These are phyloP conservation scores for Nettapus auritus DNA, from an alignment of 2,113 vertebrate species.

Conservation along the genomic window DNA sequence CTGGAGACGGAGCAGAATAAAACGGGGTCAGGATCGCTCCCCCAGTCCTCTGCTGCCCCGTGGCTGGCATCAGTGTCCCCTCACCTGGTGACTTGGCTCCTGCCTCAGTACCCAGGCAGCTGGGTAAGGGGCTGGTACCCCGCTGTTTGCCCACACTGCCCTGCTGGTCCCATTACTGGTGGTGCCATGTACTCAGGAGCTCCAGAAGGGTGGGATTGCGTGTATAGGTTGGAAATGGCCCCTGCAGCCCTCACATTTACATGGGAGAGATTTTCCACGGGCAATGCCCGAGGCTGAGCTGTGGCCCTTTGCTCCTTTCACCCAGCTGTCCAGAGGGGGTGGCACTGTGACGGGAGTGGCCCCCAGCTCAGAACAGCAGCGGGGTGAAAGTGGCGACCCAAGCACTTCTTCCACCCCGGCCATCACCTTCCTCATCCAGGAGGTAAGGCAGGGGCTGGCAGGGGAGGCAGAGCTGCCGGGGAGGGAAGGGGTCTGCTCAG, in stretches of 20 bases:
- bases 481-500: rapidly evolving
- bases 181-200: neutral
- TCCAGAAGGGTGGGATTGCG: neutral
- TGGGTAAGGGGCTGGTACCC: neutral
- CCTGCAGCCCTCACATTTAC: neutral
- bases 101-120: neutral
- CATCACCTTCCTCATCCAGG: slow-evolving; percentile 81
- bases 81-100: neutral
- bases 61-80: neutral
- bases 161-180: neutral
- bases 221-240: neutral
- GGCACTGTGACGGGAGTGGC: neutral
- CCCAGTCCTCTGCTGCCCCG: neutral
- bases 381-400: neutral
- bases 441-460: slow-evolving; percentile 75
- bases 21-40: neutral
- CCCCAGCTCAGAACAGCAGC: neutral
- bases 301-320: neutral
- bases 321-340: neutral
- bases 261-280: neutral
- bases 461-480: neutral
- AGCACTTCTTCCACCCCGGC: slow-evolving; percentile 52
- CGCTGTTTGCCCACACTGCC: neutral
- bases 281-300: neutral
- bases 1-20: neutral